Evolutionary conservation across 1,140 invertebrate species (phyloP), one percentile per base, ranked within the genome.

Genomic region (Cheumatopsyche charites): DNA sequence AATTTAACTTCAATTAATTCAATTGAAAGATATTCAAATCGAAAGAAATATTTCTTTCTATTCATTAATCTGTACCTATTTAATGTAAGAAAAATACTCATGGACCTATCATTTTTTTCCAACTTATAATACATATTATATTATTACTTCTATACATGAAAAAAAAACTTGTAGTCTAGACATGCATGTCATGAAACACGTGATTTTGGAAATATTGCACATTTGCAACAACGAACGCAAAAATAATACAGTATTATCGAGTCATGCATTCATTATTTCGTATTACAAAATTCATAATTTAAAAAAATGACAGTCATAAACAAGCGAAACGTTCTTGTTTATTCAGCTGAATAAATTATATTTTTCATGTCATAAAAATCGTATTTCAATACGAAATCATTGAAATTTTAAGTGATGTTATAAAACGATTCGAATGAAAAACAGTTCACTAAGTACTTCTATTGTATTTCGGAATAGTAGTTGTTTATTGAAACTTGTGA

Each of bases 301-400:
- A 52, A n/a, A 52, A 52, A 52, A 17, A 52, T n/a, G n/a, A n/a
- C n/a, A n/a, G n/a, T n/a, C n/a, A 52, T 52, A 19, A 13, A 52
- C 47, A 52, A 15, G n/a, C 19, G 47, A 17, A 52, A n/a, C n/a
- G n/a, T n/a, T n/a, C n/a, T n/a, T n/a, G n/a, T 52, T 52, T 52
- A 5, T 52, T 52, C 47, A 52, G 47, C 47, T 52, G 47, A 52
- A 52, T 17, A 52, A 17, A 52, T 52, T 47, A 1, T 15, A 52
- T 17, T 17, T 52, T 17, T 52, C 6, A 17, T 17, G n/a, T 17
- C 15, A 17, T 1, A 2, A 52, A 2, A 9, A 36, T 36, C n/a
- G 15, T 7, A 47, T 13, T 52, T 52, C 9, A 2, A 6, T 17
- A 17, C 5, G n/a, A 9, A 17, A 19, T 17, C n/a, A 15, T 9